Conservation (phyloP, 2,113 vertebrate genomes). For the Serinus canaria region DNA sequence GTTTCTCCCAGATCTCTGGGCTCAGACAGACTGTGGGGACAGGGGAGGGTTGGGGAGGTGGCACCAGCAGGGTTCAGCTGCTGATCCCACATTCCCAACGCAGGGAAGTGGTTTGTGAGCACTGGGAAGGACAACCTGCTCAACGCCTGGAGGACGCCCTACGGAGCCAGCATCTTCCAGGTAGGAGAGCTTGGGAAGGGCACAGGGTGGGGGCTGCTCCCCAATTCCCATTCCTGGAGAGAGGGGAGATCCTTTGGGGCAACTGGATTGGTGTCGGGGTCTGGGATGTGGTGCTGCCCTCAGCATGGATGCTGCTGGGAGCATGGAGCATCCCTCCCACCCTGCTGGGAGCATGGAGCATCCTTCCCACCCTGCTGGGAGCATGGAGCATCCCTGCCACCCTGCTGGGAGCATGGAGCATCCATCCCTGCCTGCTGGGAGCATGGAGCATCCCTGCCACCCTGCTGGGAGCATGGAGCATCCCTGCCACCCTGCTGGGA, state of each 20-base stretch:
- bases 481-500: too few species aligned
- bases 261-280: rapidly evolving
- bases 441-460: too few species aligned
- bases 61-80: rapidly evolving
- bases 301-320: rapidly evolving
- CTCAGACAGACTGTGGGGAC: rapidly evolving
- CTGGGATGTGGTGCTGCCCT: rapidly evolving
- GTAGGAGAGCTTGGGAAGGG: slow-evolving; percentile 38
- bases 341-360: not conserved
- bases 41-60: not conserved
- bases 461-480: too few species aligned
- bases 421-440: too few species aligned
- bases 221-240: not conserved
- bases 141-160: slow-evolving; percentile 96
- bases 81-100: rapidly evolving
- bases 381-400: too few species aligned
- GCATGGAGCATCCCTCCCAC: not conserved
- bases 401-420: too few species aligned
- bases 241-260: not conserved
- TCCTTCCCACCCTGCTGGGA: rapidly evolving
- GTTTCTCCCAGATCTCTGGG: not conserved
- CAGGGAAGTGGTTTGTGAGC: slow-evolving; percentile 98
- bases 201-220: rapidly evolving
- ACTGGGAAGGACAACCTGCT: slow-evolving; percentile 97
- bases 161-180: slow-evolving; percentile 98